Evolutionary conservation across 2,888 invertebrate species (phyloP).

Genomic region (Junonia oenone): DNA sequence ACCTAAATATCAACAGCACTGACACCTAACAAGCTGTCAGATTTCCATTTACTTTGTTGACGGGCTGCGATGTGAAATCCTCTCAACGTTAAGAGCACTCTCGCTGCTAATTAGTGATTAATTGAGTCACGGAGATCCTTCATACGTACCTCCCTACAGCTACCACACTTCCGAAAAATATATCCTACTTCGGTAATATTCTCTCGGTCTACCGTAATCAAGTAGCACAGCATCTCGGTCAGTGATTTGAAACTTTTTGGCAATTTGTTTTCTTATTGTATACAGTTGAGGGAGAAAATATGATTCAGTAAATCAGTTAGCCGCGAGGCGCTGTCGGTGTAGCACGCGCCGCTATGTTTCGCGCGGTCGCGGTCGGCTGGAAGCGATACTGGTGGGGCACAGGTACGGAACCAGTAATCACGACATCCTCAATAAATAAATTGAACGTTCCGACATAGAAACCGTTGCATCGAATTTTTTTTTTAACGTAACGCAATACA

Average conservation of each 20-base stretch:
- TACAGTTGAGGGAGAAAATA: background rate
- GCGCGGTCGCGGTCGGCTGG: slow-evolving; percentile 68
- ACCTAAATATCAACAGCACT: slow-evolving; percentile 48
- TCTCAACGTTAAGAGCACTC: slow-evolving; percentile 74
- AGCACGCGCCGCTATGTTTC: slow-evolving; percentile 68
- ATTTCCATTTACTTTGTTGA: slow-evolving; percentile 67
- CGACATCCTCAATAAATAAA: slow-evolving; percentile 58
- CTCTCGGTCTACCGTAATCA: background rate
- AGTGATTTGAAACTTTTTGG: background rate
- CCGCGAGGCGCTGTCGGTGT: slow-evolving; percentile 58
- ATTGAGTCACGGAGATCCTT: slow-evolving; percentile 68
- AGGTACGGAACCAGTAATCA: slow-evolving; percentile 66
- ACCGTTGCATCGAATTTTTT: slow-evolving; percentile 17
- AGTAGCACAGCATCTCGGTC: background rate
- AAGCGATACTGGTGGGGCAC: slow-evolving; percentile 76
- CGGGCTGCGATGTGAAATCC: slow-evolving; percentile 67
- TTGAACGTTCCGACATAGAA: slow-evolving; percentile 40
- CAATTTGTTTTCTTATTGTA: background rate
- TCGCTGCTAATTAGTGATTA: slow-evolving; percentile 73
- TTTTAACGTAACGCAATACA: background rate
- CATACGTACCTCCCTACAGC: slow-evolving; percentile 43
- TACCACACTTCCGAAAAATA: slow-evolving; percentile 20
- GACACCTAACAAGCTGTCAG: slow-evolving; percentile 54
- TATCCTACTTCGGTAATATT: background rate
- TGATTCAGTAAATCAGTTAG: slow-evolving; percentile 47